A percentile compares a stretch with the other conserved stretches of the same genome.
Evolutionary conservation across 2,113 vertebrate genomes (phyloP).

Genomic region (Mastomys coucha): DNA sequence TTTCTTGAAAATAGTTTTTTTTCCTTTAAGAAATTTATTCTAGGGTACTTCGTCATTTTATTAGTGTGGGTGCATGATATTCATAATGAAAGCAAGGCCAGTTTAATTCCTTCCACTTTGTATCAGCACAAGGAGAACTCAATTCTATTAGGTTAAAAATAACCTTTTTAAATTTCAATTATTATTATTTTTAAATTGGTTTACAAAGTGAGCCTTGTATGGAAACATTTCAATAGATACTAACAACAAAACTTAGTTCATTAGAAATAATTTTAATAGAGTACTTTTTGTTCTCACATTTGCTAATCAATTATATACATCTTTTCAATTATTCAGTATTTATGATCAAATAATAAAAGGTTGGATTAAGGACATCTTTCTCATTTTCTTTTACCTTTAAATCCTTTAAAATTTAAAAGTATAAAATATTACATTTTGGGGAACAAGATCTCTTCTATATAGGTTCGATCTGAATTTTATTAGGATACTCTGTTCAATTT

Average conservation of each 20-base stretch:
- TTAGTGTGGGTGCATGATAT: neutral
- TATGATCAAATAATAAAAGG: conserved; percentile 13
- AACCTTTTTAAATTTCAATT: neutral
- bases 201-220: neutral
- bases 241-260: neutral
- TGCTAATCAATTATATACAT: neutral
- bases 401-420: neutral
- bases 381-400: conserved; percentile 10
- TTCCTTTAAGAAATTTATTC: neutral
- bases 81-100: neutral
- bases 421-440: neutral
- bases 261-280: neutral
- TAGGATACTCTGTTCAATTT: conserved; percentile 8
- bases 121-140: neutral
- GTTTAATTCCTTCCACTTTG: neutral
- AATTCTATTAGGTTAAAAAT: conserved; percentile 19
- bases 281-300: neutral
- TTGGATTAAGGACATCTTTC: neutral
- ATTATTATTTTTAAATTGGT: conserved; percentile 49
- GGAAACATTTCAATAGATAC: conserved; percentile 27
- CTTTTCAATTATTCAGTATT: neutral
- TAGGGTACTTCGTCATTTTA: neutral
- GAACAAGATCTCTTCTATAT: neutral
- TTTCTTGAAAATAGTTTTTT: neutral
- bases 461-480: neutral